Evolutionary conservation across 2,888 invertebrate genomes (phyloP).

Genomic region (Stratiomys singularior): DNA sequence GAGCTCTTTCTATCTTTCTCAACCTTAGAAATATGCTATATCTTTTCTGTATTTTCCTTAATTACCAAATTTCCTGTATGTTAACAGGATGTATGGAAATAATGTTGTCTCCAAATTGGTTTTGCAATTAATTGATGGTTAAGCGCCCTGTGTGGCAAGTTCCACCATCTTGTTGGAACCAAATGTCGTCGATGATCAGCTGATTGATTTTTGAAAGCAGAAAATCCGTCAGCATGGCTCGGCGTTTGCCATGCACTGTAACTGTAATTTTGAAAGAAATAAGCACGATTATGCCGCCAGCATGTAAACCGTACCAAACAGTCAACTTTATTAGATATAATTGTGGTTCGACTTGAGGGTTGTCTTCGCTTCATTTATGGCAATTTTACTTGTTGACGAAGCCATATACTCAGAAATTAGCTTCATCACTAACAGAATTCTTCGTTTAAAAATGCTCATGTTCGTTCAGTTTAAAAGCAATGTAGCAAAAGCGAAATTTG

Average conservation of each 20-base stretch:
- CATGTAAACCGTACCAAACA: not conserved
- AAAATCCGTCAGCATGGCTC: not conserved
- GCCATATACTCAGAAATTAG: not conserved
- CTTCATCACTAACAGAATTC: not conserved
- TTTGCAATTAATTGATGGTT: not conserved
- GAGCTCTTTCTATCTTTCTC: too few relatives aligned
- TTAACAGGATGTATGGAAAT: too few relatives aligned
- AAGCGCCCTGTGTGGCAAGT: not conserved
- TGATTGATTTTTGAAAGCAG: too few relatives aligned
- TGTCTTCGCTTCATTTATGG: not conserved
- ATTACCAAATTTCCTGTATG: too few relatives aligned
- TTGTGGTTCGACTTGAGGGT: not conserved
- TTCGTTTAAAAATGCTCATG: too few relatives aligned
- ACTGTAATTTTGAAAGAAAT: not conserved
- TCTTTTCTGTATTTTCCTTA: too few relatives aligned
- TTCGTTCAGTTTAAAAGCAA: too few relatives aligned
- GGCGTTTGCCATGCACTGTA: not conserved
- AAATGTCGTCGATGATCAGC: too few relatives aligned
- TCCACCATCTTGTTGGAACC: too few relatives aligned
- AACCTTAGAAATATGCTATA: too few relatives aligned
- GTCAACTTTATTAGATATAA: not conserved
- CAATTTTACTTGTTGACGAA: not conserved
- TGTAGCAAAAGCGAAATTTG: too few relatives aligned
- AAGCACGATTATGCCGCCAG: not conserved
- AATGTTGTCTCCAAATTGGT: not conserved